Percentiles rank a stretch among this genome's conserved stretches.
phyloP scores from a whole-genome alignment of 1,140 invertebrate genomes.

The Platorchestia sp. region DNA sequence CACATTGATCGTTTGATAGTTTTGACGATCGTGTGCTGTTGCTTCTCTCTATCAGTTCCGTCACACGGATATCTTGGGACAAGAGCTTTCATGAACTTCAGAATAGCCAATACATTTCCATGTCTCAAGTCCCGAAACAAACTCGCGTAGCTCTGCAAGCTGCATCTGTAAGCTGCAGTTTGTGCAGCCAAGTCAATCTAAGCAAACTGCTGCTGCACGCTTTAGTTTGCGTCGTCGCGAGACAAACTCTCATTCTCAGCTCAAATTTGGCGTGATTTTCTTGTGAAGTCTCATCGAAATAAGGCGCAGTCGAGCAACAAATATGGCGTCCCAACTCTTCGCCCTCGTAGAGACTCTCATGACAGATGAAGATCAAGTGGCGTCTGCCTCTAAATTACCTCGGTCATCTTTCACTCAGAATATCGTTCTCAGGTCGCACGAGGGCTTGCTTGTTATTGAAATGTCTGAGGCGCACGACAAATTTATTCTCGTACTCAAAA shows the following conservation, averaged over 20 bases:
- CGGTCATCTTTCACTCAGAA: constrained; percentile 56
- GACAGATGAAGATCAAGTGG: constrained; percentile 60
- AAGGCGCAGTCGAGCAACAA: constrained; percentile 56
- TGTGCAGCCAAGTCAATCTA: background rate
- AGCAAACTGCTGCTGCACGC: background rate
- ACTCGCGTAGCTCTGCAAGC: background rate
- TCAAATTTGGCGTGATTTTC: background rate
- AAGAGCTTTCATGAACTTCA: background rate
- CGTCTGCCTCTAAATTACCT: constrained; percentile 55
- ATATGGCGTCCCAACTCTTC: constrained; percentile 56
- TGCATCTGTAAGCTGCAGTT: background rate
- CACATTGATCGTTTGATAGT: background rate
- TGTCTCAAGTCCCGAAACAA: background rate
- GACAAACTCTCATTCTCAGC: constrained; percentile 41
- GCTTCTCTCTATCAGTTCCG: background rate
- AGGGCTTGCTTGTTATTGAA: constrained; percentile 4
- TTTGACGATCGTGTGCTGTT: background rate
- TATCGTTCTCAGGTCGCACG: background rate
- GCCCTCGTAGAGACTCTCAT: constrained; percentile 46
- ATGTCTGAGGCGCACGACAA: background rate
- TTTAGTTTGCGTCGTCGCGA: constrained; percentile 7
- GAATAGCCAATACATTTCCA: background rate
- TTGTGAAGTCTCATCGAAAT: constrained; percentile 39
- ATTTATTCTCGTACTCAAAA: background rate
- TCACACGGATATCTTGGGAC: background rate